phyloP scores from a whole-genome alignment of 2,888 invertebrate species.

The Mimas tiliae region DNA sequence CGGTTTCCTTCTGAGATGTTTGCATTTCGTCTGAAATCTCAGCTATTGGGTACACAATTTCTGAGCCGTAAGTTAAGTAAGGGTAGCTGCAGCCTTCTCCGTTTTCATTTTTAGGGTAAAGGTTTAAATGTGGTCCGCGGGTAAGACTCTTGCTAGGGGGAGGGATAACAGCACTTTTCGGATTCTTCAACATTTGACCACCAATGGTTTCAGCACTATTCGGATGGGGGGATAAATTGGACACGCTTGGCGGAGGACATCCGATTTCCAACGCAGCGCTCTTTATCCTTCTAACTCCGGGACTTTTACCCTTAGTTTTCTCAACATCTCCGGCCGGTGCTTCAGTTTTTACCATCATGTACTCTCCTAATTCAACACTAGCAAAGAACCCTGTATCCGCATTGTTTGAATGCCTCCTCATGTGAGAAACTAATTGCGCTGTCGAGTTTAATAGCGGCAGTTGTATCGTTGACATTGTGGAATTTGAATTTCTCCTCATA shows the following conservation, averaged over 20 bases:
- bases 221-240: slow-evolving; percentile 91
- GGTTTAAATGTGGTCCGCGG: slow-evolving; percentile 88
- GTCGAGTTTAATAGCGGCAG: slow-evolving; percentile 81
- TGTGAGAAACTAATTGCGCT: slow-evolving; percentile 78
- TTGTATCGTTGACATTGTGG: slow-evolving; percentile 86
- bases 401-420: slow-evolving; percentile 86
- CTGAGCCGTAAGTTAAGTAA: slow-evolving; percentile 87
- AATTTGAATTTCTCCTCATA: slow-evolving; percentile 85
- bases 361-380: slow-evolving; percentile 80
- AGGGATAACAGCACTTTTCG: slow-evolving; percentile 86
- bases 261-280: slow-evolving; percentile 89
- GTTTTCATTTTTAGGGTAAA: slow-evolving; percentile 87
- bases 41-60: slow-evolving; percentile 93
- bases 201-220: slow-evolving; percentile 92
- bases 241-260: slow-evolving; percentile 88
- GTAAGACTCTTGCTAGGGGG: slow-evolving; percentile 89
- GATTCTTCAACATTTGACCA: slow-evolving; percentile 87
- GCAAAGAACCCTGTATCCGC: slow-evolving; percentile 85
- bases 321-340: slow-evolving; percentile 75
- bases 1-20: slow-evolving; percentile 87
- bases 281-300: slow-evolving; percentile 87
- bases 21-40: slow-evolving; percentile 93
- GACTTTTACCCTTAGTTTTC: slow-evolving; percentile 82
- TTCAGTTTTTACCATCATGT: slow-evolving; percentile 81
- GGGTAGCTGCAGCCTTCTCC: slow-evolving; percentile 92